Base-by-base conservation (phyloP, 2,113 vertebrate species). In the Tychaedon coryphoeus region DNA sequence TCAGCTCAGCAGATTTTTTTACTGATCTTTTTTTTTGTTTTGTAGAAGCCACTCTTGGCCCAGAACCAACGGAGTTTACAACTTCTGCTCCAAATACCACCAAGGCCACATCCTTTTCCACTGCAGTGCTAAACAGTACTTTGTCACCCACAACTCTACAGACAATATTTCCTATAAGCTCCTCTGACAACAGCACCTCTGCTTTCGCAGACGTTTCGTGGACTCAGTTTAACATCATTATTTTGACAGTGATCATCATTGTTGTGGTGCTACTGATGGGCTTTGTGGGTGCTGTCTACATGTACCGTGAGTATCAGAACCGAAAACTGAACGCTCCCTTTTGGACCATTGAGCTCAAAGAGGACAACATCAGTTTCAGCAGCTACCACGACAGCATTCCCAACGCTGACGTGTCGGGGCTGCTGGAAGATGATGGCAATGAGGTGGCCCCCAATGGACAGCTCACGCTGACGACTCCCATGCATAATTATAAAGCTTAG, bases 361-460 rank as follows among this genome's bases (percentile, higher is more conserved):
- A 99, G 97, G 99, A 99, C 97, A 99, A 99, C 97, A 99, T 99
- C 97, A 99, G 99, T 93, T 99, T 99, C 92, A 99, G 99, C 98
- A 99, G 99, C 97, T 99, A 99, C 98, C 99, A 99, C 2, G 99
- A 99, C 97, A 99, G 99, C 98, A 99, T 99, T 60, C 99, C 99
- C 86, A 99, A 99, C 5, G 99, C 99, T 0, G 99, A 99, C 2
- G 98, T 99, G 66, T 99, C 99, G 0, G 99, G 99, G 69, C 95
- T 99, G 78, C 93, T 99, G 98, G 99, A 99, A 86, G 99, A 99
- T 4, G 99, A 99, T 58, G 98, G 98, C 26, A 99, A 98, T 4
- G 99, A 99, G 80, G 99, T 99, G 29, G 98, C 98, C 2, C 98
- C 99, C 6, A 99, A 99, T 3, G 99, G 99, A 72, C 99, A 99